These are phyloP conservation scores for Allygus modestus DNA, from an alignment of 2,888 invertebrate genomes.

Conservation along the genomic window DNA sequence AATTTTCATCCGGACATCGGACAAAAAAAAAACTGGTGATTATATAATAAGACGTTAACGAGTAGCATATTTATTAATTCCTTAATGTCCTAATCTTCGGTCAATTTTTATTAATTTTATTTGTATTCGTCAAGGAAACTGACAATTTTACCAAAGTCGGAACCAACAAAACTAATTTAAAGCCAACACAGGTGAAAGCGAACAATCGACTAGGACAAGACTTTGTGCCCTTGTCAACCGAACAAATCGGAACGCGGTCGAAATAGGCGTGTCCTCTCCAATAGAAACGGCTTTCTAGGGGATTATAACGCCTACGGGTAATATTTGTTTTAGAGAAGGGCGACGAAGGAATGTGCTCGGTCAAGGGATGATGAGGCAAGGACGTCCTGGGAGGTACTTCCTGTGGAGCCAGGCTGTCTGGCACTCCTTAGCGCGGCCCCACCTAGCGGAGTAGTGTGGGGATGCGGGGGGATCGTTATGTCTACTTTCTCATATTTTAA, in stretches of 20 bases:
- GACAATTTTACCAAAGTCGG: not conserved
- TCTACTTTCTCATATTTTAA: not conserved
- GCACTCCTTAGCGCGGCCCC: constrained; percentile 51
- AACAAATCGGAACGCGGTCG: constrained; percentile 19
- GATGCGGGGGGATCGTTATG: constrained; percentile 19
- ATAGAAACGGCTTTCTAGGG: constrained; percentile 36
- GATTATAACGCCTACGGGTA: constrained; percentile 49
- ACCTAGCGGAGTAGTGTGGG: not conserved
- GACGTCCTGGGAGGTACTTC: constrained; percentile 45
- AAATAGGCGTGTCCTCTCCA: constrained; percentile 49
- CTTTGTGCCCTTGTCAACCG: constrained; percentile 20
- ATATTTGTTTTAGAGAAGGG: constrained; percentile 58
- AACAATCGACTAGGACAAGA: not conserved
- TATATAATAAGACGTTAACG: too few species aligned
- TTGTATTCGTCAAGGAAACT: too few species aligned
- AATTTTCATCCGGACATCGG: too few species aligned
- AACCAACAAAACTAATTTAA: not conserved
- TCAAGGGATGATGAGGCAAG: constrained; percentile 56
- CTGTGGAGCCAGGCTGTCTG: constrained; percentile 54
- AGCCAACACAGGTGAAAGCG: constrained; percentile 45
- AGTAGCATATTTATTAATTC: too few species aligned
- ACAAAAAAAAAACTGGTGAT: too few species aligned
- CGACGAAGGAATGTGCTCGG: constrained; percentile 29
- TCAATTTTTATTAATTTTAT: too few species aligned
- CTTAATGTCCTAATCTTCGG: too few species aligned